phyloP scores from a whole-genome alignment of 2,797 vertebrate genomes.

The Falco concolor region DNA sequence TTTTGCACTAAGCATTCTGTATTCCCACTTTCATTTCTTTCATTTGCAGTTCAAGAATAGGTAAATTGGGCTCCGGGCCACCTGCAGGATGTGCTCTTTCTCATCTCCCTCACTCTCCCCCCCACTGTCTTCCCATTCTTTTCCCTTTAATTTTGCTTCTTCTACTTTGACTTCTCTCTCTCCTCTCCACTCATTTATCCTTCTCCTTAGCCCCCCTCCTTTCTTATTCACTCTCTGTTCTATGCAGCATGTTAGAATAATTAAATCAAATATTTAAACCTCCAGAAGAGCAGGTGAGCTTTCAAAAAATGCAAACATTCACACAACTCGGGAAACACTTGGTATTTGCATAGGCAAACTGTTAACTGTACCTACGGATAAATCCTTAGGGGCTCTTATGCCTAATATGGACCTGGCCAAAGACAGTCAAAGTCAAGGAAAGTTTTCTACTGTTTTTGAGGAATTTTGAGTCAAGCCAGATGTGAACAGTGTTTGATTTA shows the following conservation, averaged over 20 bases:
- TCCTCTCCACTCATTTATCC: not conserved
- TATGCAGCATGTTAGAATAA: not conserved
- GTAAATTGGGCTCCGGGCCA: not conserved
- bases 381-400: not conserved
- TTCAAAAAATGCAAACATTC: not conserved
- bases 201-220: not conserved
- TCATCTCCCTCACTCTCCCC: not conserved
- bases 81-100: constrained; percentile 11
- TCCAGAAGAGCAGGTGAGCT: not conserved
- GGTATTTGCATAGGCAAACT: not conserved
- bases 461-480: not conserved
- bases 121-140: not conserved
- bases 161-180: not conserved
- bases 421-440: not conserved
- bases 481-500: not conserved
- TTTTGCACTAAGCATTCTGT: not conserved
- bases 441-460: not conserved
- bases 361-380: not conserved
- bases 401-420: not conserved
- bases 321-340: not conserved
- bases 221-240: not conserved
- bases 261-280: not conserved
- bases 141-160: not conserved
- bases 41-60: not conserved
- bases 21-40: not conserved